These are phyloP conservation scores for Chiroxiphia lanceolata DNA, from an alignment of 2,797 vertebrate species.

Conservation along the genomic window DNA sequence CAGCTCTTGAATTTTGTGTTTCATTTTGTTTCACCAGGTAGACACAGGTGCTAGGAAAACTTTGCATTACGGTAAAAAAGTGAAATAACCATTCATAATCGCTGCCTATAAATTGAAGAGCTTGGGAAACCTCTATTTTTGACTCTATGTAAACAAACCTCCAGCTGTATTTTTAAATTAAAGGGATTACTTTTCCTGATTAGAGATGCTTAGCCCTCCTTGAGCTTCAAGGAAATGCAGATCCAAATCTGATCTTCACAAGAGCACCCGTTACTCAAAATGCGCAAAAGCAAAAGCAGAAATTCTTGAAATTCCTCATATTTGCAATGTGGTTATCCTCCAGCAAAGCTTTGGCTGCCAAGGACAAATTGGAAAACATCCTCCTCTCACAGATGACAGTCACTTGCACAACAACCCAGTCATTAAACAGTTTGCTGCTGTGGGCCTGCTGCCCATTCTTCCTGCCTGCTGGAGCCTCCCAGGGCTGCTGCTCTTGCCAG, in stretches of 20 bases:
- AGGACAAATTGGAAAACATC: slow-evolving; percentile 51
- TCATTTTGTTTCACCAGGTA: background rate
- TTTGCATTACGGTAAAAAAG: background rate
- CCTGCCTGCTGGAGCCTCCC: slow-evolving; percentile 18
- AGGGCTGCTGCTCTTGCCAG: background rate
- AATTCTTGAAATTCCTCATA: background rate
- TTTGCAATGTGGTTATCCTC: background rate
- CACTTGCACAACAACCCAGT: background rate
- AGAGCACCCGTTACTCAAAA: background rate
- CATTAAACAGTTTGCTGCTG: slow-evolving; percentile 12
- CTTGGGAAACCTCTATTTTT: background rate
- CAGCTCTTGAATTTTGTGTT: background rate
- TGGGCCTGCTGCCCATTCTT: slow-evolving; percentile 28
- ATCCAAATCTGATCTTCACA: background rate
- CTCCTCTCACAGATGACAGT: slow-evolving; percentile 47
- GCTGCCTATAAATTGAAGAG: background rate
- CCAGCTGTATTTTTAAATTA: background rate
- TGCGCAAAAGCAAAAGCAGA: background rate
- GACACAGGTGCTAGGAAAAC: background rate
- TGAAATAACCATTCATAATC: background rate
- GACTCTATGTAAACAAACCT: background rate
- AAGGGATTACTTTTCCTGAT: background rate
- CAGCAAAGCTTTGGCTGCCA: background rate
- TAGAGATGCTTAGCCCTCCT: background rate
- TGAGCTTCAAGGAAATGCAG: background rate